These are phyloP conservation scores for Siderastrea siderea DNA, from an alignment of 92 coral and sea anemone species.

Conservation along the genomic window DNA sequence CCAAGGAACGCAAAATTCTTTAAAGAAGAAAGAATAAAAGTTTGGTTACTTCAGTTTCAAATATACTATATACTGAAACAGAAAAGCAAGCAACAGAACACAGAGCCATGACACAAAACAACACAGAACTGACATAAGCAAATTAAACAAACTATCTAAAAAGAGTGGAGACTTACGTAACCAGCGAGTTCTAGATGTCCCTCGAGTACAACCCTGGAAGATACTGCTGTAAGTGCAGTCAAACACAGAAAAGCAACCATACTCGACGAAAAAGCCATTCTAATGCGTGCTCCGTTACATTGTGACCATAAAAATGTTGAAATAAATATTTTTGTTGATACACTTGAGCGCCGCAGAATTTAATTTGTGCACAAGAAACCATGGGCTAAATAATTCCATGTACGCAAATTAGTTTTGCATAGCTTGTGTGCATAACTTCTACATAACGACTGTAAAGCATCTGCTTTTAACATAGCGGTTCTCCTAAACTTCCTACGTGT, in stretches of 20 bases:
- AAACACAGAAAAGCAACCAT: not conserved
- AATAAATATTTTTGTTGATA: conserved; percentile 12
- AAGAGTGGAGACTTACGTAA: conserved; percentile 13
- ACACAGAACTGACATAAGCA: not conserved
- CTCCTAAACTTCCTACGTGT: too few species aligned
- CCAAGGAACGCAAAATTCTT: conserved; percentile 75
- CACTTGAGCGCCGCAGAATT: conserved; percentile 20
- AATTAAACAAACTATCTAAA: too few species aligned
- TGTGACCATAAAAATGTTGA: not conserved
- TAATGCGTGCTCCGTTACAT: conserved; percentile 14
- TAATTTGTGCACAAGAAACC: not conserved
- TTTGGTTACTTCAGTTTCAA: not conserved
- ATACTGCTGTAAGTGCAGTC: not conserved
- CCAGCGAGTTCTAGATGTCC: conserved; percentile 13
- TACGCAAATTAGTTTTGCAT: not conserved
- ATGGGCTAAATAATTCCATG: not conserved
- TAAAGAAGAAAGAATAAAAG: conserved; percentile 7
- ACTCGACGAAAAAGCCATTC: not conserved
- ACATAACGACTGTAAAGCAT: too few species aligned
- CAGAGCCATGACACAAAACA: not conserved
- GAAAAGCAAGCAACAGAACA: conserved; percentile 3
- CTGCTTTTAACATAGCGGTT: too few species aligned
- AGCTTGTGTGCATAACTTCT: not conserved
- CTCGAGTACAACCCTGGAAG: not conserved
- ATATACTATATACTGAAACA: not conserved